A percentile compares a stretch with the other conserved stretches of the same genome.
These are phyloP conservation scores for Papilio helenus DNA, from an alignment of 1,140 invertebrate species.

Conservation along the genomic window DNA sequence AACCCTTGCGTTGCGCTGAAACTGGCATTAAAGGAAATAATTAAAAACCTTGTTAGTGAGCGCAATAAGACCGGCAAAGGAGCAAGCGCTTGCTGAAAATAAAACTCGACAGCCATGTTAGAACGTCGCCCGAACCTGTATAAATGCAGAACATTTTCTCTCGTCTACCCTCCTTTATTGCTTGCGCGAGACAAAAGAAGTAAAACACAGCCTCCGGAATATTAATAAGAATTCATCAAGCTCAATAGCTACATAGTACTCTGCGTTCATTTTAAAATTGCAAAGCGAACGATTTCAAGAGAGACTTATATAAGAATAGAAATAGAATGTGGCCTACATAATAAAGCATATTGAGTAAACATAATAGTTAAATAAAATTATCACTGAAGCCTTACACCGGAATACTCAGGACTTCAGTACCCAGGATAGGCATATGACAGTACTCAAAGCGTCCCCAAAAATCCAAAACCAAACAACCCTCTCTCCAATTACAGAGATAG, in stretches of 20 bases:
- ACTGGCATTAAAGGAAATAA: constrained; percentile 81
- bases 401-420: no score
- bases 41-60: constrained; percentile 81
- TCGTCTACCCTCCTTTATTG: constrained; percentile 75
- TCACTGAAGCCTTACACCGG: no score
- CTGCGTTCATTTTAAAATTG: constrained; percentile 53
- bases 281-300: constrained; percentile 44
- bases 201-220: constrained; percentile 70
- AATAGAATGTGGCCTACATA: not conserved
- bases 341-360: not conserved
- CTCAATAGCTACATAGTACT: constrained; percentile 40
- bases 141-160: constrained; percentile 78
- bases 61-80: constrained; percentile 77
- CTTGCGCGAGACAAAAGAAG: constrained; percentile 75
- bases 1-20: constrained; percentile 59
- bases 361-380: not conserved
- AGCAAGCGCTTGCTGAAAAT: constrained; percentile 72
- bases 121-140: constrained; percentile 66
- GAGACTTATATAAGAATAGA: constrained; percentile 6
- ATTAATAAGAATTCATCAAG: constrained; percentile 75
- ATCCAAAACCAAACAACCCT: no score
- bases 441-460: no score
- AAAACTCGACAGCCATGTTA: constrained; percentile 64
- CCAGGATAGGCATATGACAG: no score
- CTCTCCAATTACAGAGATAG: no score